Conservation (phyloP, 92 coral and sea anemone genomes). For the Plumapathes pennacea region DNA sequence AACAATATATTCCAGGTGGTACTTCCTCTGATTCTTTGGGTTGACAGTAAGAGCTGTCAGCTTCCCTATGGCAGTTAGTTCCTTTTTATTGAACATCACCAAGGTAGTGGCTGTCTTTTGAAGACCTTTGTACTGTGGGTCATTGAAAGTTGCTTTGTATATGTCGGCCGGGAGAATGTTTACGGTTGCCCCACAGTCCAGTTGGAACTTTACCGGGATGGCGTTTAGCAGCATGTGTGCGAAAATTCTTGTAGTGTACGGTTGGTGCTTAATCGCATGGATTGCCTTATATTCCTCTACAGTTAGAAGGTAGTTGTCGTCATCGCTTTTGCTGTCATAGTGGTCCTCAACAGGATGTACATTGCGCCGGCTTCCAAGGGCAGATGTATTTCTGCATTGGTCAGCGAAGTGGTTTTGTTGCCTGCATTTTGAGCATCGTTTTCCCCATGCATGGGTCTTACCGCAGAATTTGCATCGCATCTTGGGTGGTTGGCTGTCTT, state of each 20-base stretch:
- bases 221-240: too few relatives aligned
- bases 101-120: background rate
- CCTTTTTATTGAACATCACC: constrained; percentile 8
- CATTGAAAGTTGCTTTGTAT: background rate
- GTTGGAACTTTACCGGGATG: too few relatives aligned
- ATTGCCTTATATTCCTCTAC: too few relatives aligned
- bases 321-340: constrained; percentile 3
- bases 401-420: constrained; percentile 9
- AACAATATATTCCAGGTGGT: too few relatives aligned
- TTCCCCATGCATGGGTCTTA: constrained; percentile 16
- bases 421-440: constrained; percentile 1
- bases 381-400: too few relatives aligned
- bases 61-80: constrained; percentile 6
- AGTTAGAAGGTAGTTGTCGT: constrained; percentile 5
- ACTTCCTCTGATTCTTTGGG: too few relatives aligned
- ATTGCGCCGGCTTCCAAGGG: background rate
- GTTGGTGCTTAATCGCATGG: too few relatives aligned
- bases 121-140: background rate
- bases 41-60: background rate
- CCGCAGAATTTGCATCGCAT: constrained; percentile 13
- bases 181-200: too few relatives aligned
- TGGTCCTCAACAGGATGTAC: background rate
- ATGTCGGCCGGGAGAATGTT: background rate
- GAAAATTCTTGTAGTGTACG: too few relatives aligned
- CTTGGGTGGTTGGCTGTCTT: too few relatives aligned